A percentile compares a stretch with the other conserved stretches of the same genome.
Evolutionary conservation across 2,113 vertebrate species (phyloP).

Genomic region (Gadus macrocephalus): DNA sequence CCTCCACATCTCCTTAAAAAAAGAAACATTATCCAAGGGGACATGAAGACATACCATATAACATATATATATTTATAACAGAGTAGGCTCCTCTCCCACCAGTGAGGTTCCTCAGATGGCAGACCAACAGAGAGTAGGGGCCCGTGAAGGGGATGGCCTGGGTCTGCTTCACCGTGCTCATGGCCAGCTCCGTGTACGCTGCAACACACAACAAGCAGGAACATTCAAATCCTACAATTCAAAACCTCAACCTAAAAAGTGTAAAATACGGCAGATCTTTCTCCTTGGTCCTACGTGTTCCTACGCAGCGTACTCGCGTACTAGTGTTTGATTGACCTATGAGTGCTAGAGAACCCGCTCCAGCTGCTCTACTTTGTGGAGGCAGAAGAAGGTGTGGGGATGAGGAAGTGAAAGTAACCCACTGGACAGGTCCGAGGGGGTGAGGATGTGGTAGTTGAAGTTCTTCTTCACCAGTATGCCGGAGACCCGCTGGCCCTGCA

Average conservation of each 20-base stretch:
- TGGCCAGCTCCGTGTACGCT: constrained; percentile 87
- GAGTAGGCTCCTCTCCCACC: constrained; percentile 51
- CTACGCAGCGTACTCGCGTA: too few relatives aligned
- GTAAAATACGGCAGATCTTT: not conserved
- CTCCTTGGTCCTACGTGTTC: not conserved
- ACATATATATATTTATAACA: too few relatives aligned
- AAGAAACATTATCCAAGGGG: too few relatives aligned
- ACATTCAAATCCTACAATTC: too few relatives aligned
- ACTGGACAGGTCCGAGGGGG: constrained; percentile 87
- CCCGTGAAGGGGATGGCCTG: constrained; percentile 85
- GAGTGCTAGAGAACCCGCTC: too few relatives aligned
- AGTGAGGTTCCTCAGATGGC: constrained; percentile 80
- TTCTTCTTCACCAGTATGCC: constrained; percentile 89
- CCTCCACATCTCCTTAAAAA: constrained; percentile 81
- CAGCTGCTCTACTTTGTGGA: too few relatives aligned
- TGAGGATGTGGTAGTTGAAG: constrained; percentile 90
- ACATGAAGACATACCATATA: too few relatives aligned
- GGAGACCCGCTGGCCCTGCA: constrained; percentile 84
- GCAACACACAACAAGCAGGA: constrained; percentile 7
- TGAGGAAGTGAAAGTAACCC: constrained; percentile 43
- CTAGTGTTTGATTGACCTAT: too few relatives aligned
- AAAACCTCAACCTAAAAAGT: not conserved
- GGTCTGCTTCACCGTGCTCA: constrained; percentile 89
- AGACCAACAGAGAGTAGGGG: constrained; percentile 77
- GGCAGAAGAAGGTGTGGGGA: too few relatives aligned